phyloP scores from a whole-genome alignment of 2,113 vertebrate genomes.

The Chaenocephalus aceratus region DNA sequence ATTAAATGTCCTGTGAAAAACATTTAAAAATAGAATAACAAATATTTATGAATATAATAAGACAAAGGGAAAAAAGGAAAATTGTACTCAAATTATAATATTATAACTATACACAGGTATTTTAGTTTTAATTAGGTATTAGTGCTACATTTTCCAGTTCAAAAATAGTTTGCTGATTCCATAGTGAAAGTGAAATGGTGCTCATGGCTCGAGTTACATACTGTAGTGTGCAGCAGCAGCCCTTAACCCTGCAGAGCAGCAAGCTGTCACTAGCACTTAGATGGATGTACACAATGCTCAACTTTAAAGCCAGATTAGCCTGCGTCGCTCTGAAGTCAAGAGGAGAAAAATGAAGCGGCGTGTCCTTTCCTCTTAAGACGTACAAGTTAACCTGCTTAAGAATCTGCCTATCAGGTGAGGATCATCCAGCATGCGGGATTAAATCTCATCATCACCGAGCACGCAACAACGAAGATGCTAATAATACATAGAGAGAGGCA shows the following conservation, averaged over 20 bases:
- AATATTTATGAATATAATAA: too few species aligned
- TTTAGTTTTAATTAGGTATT: too few species aligned
- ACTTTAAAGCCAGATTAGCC: slow-evolving; percentile 67
- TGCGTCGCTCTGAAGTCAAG: slow-evolving; percentile 38
- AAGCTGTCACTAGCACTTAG: slow-evolving; percentile 41
- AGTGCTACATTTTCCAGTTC: too few species aligned
- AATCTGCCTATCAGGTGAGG: slow-evolving; percentile 74
- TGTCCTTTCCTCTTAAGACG: slow-evolving; percentile 70
- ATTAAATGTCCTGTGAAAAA: too few species aligned
- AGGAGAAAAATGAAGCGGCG: slow-evolving; percentile 49
- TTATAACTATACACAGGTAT: too few species aligned
- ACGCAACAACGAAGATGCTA: slow-evolving; percentile 57
- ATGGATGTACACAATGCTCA: slow-evolving; percentile 53
- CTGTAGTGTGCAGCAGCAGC: slow-evolving; percentile 18
- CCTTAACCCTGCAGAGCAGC: background rate
- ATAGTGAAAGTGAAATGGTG: too few species aligned
- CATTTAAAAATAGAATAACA: too few species aligned
- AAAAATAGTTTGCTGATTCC: too few species aligned
- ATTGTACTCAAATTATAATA: too few species aligned
- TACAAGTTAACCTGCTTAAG: slow-evolving; percentile 76
- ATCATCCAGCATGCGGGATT: slow-evolving; percentile 75
- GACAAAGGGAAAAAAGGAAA: too few species aligned
- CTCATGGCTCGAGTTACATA: background rate
- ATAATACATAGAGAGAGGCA: slow-evolving; percentile 49
- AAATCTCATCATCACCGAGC: slow-evolving; percentile 73